Evolutionary conservation across 2,888 invertebrate species (phyloP), one percentile per base, ranked within the genome.

Genomic region (Hoplodrina blanda): DNA sequence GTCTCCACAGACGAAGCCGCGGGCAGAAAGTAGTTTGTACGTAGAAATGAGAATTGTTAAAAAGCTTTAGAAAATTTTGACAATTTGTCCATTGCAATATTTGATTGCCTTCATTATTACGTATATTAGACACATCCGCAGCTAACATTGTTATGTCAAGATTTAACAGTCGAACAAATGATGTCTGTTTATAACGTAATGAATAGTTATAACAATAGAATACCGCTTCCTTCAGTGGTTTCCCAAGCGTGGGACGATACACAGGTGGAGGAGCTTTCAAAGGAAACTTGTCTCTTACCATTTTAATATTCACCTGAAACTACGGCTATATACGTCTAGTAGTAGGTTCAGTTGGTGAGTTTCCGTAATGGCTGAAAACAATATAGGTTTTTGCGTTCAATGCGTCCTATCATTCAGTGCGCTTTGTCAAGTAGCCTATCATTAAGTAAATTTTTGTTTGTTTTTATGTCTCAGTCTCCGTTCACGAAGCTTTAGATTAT

Each of bases 231-330:
- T 61, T 41, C 46, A 57, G 64, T 64, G 30, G 52, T 65, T 49
- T 33, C 20, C n/a, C 11, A 30, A 20, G 20, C 72, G 72, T 71
- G 72, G 56, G 64, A 65, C 19, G 6, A 7, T 44, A 13, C 1
- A n/a, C 72, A 73, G 49, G 41, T 72, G 72, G 13, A n/a, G 15
- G 8, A 61, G 11, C 37, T 64, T 73, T 61, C 61, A 71, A 64
- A 52, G 63, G 44, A 64, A 71, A 57, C 59, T 11, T 11, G 20
- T 30, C n/a, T 46, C 8, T 37, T 55, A 17, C 11, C 52, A 53
- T 52, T 57, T 46, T 65, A 56, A 49, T 71, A 61, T 61, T 44
- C 7, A 56, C 61, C 10, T 50, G 41, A 55, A 70, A 41, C 25
- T 54, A n/a, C 1, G 30, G 13, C 15, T 44, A 15, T 52, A 15